Base-by-base conservation (phyloP, 2,888 invertebrate genomes). In the Anarsia innoxiella region DNA sequence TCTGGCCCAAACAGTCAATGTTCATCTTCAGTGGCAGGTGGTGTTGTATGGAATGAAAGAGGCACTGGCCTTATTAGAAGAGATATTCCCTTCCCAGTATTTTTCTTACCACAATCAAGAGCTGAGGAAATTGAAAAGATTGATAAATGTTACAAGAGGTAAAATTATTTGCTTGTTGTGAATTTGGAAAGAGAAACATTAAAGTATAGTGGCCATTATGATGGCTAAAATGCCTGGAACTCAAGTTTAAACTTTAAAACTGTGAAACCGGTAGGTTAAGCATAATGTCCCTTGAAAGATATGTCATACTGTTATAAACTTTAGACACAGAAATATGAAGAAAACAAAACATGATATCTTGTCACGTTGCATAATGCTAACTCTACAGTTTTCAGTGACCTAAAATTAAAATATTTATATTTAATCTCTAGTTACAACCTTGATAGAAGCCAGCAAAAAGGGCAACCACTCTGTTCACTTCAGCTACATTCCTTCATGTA, bases 31-130 rank as follows among this genome's bases (percentile, higher is more conserved):
- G 53, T 60, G 23, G 60, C 73, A 4, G 82, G 75, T 42, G 84
- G 87, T 0, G 92, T 93, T 92, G 85, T 87, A 0, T 97, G 97
- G 97, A 97, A 97, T 80, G 88, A 88, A 9, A 67, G 76, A 48
- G 97, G 95, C 5, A 91, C 90, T 9, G 90, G 90, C 1, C 74
- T 97, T 9, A 68, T 96, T 50, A 88, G 90, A 54, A 88, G 90
- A 54, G 91, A 96, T 59, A 93, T 95, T 61, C 90, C 91, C n/a
- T 95, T 96, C 58, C 96, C 97, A 0, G 91, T 97, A 51, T 95
- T 95, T 74, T 91, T 90, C 44, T 79, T 96, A 23, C 87, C 86
- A 1, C 65, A 66, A 16, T 55, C 72, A n/a, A 57, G 73, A 36
- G 58, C 77, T 2, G 84, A 89, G 34, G 86, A 90, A 43, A 82